phyloP scores from a whole-genome alignment of 2,113 vertebrate genomes.

The Phrynocephalus versicolor region DNA sequence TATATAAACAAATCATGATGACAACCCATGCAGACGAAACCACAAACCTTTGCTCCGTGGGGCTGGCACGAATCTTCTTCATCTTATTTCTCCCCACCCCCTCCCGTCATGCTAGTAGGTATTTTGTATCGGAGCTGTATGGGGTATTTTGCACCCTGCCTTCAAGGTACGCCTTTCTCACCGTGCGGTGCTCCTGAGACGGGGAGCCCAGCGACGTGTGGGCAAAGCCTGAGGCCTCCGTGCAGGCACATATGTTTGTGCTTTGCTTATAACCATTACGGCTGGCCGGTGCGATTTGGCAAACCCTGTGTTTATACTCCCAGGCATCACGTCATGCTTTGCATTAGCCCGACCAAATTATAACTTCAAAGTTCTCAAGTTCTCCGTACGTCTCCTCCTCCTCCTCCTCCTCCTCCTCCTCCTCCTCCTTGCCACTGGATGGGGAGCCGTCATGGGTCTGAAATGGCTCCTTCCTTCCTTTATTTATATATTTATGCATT shows the following conservation, averaged over 20 bases:
- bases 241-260: conserved; percentile 38
- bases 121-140: neutral
- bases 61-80: too few relatives aligned
- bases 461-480: conserved; percentile 37
- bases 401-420: too few relatives aligned
- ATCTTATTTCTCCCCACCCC: too few relatives aligned
- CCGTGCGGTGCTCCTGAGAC: rapidly evolving
- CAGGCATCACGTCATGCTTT: conserved; percentile 54
- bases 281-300: conserved; percentile 5
- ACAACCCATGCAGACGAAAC: too few relatives aligned
- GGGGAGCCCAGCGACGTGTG: neutral
- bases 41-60: too few relatives aligned
- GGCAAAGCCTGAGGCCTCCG: neutral
- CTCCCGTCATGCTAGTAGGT: too few relatives aligned
- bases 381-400: conserved; percentile 30
- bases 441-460: conserved; percentile 44
- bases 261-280: conserved; percentile 43
- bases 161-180: neutral
- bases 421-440: conserved; percentile 5
- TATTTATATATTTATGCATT: conserved; percentile 17
- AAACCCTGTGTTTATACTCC: conserved; percentile 18
- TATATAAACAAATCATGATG: too few relatives aligned
- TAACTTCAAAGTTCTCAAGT: conserved; percentile 59
- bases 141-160: too few relatives aligned
- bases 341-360: conserved; percentile 61